Evolutionary conservation across 2,113 vertebrate genomes (phyloP).

Genomic region (Eonycteris spelaea): DNA sequence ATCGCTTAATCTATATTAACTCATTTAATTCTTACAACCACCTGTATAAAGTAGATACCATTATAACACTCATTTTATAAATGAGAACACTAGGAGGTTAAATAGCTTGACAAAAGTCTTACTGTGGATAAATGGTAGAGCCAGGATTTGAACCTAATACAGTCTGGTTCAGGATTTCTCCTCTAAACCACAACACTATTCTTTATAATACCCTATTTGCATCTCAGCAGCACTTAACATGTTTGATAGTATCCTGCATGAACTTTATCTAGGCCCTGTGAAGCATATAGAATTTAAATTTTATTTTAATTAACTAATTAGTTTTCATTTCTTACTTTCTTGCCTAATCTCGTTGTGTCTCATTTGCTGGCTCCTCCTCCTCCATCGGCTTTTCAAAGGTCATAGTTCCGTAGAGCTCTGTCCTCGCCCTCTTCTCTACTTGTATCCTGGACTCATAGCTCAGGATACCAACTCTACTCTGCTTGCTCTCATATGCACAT

Average conservation of each 20-base stretch:
- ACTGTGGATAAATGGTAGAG: background rate
- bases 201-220: background rate
- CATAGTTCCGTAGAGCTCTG: background rate
- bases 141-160: background rate
- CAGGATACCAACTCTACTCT: background rate
- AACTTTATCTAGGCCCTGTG: background rate
- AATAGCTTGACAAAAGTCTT: background rate
- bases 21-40: background rate
- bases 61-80: background rate
- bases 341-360: background rate
- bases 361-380: background rate
- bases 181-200: background rate
- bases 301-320: background rate
- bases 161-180: background rate
- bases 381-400: background rate
- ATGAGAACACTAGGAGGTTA: background rate
- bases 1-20: background rate
- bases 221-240: background rate
- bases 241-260: background rate
- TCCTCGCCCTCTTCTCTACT: background rate
- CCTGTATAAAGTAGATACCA: background rate
- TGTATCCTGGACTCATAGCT: background rate
- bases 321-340: background rate
- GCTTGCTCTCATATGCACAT: background rate
- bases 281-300: background rate